Evolutionary conservation across 1,140 invertebrate genomes (phyloP), one percentile per base, ranked within the genome.

Genomic region (Tribolium madens): DNA sequence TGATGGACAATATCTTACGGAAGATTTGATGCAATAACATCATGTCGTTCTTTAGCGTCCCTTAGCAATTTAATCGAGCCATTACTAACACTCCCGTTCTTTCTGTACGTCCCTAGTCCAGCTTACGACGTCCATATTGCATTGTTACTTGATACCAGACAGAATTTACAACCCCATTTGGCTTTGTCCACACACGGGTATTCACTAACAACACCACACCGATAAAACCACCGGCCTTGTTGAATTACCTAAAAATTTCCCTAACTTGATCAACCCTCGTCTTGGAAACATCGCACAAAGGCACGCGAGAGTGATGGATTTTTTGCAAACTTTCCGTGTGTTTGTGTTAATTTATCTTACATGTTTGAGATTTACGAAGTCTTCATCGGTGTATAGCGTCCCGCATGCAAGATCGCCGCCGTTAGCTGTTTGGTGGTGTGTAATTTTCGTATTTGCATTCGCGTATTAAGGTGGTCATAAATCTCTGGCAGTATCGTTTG

Each of bases 141-240:
- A 79, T 79, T 79, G 78, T 79, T 79, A 79, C 78, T 75, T 74
- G 75, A 76, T 77, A 68, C 78, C 68, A 60, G 73, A 64, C 42
- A 50, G 73, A 78, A 79, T 79, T 79, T 79, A 79, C 78, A 69
- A 57, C 73, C 73, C 78, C 78, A 79, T 79, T 79, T 79, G 78
- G 78, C 78, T 79, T 79, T 79, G 78, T 79, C 78, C 78, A 79
- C 78, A 60, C 75, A 72, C 77, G 77, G 77, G 77, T 70, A 79
- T 79, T 76, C 75, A 78, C 76, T 75, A 78, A 78, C 76, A 79
- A 76, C 75, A 60, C 70, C 50, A 33, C 57, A 64, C 77, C 71
- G 77, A 79, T 79, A 79, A 79, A 79, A 79, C 74, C 70, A 52
- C 70, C 57, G 57, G 31, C 57, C 57, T 31, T 10, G 21, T 26